Evolutionary conservation across 2,113 vertebrate genomes (phyloP), one percentile per base, ranked within the genome.

Genomic region (Cottus gobio): DNA sequence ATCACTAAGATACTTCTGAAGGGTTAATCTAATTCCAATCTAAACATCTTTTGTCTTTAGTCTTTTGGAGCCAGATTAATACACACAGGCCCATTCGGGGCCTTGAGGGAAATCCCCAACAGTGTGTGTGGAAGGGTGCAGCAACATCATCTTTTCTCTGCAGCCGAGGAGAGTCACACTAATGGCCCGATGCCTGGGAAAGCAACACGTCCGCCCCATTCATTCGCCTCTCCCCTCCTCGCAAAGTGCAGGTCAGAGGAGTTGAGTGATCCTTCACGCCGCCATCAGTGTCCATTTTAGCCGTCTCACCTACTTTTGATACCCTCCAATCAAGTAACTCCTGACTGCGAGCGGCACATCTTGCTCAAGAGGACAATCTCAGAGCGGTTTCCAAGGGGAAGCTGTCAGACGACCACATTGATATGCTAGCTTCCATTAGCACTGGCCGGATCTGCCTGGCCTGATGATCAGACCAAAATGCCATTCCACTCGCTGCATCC

Each of bases 211-310:
- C 69, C 74, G 58, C 26, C 58, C 30, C 18, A 7, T 63, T 79
- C 63, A 70, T 75, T 63, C 6, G 58, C n/a, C 67, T 75, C 56
- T 15, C 77, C 42, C 30, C 69, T 80, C 26, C 54, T 31, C 34
- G 71, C 42, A 26, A 79, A 83, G 48, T 64, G 61, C 37, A 54
- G 58, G 50, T 79, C 60, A 86, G 85, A 61, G 30, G 39, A 70
- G 72, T 7, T 16, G 62, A 67, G 61, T 69, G 75, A 73, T 80
- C 28, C 64, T 81, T 85, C 56, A 42, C 1, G 1, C 22, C 36
- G 37, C 69, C 61, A 37, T 80, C 79, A 72, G 52, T 26, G 20
- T 72, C 74, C 65, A 64, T 75, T 80, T 77, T 58, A 57, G 52
- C 39, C 42, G 68, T 37, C 62, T 81, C 44, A 57, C 24, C 31